Evolutionary conservation across 2,888 invertebrate genomes (phyloP).

Genomic region (Cephus pulcher): DNA sequence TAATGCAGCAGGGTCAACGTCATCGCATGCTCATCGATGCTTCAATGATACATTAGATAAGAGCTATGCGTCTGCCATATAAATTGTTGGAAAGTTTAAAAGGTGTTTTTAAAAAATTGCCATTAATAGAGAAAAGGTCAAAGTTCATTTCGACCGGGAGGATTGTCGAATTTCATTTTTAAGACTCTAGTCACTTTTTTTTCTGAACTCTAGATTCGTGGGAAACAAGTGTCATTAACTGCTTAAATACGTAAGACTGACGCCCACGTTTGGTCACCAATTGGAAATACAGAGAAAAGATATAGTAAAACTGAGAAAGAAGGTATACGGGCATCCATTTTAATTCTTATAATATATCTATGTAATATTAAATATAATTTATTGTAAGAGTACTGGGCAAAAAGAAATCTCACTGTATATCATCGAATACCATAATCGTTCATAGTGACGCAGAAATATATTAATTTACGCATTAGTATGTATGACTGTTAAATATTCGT

Average conservation of each 20-base stretch:
- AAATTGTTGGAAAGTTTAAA: too few relatives aligned
- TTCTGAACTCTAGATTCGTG: too few relatives aligned
- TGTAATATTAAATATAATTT: neutral
- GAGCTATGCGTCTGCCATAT: neutral
- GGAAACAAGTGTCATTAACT: neutral
- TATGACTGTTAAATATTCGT: neutral
- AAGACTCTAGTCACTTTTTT: too few relatives aligned
- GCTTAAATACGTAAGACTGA: neutral
- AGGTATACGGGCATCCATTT: neutral
- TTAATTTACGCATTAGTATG: neutral
- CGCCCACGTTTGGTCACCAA: neutral
- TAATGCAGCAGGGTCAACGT: neutral
- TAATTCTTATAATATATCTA: neutral
- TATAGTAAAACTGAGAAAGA: too few relatives aligned
- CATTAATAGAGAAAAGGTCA: too few relatives aligned
- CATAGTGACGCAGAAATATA: neutral
- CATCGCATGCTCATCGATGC: neutral
- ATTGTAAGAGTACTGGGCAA: neutral
- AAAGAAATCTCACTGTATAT: neutral
- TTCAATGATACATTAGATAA: neutral
- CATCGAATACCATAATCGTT: too few relatives aligned
- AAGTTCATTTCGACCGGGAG: too few relatives aligned
- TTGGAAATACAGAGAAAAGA: neutral
- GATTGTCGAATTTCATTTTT: too few relatives aligned
- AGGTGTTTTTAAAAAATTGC: too few relatives aligned